A percentile compares a stretch with the other conserved stretches of the same genome.
These are phyloP conservation scores for Nyctalus aviator DNA, from an alignment of 2,797 vertebrate genomes.

Conservation along the genomic window DNA sequence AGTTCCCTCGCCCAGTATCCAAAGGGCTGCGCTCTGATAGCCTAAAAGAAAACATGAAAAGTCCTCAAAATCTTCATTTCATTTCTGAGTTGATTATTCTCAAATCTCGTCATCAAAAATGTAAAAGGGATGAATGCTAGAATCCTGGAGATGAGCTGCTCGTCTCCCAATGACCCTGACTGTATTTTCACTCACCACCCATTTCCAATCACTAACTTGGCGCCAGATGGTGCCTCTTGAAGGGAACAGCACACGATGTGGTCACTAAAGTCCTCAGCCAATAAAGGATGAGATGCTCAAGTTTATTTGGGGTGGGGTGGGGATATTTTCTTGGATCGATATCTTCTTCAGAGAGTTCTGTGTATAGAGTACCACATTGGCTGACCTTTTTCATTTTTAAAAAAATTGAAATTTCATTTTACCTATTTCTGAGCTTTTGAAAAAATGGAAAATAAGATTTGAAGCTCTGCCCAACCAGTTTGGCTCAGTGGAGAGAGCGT, in stretches of 20 bases:
- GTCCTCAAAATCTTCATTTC: neutral
- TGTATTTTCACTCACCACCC: neutral
- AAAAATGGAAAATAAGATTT: constrained; percentile 45
- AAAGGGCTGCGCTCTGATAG: neutral
- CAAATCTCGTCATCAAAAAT: neutral
- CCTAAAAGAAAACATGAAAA: neutral
- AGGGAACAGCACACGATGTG: neutral
- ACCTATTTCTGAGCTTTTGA: constrained; percentile 16
- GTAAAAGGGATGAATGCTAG: neutral
- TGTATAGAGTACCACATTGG: neutral
- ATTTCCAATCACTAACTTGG: neutral
- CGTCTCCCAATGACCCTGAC: neutral
- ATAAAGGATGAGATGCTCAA: neutral
- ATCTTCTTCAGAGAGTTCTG: constrained; percentile 6
- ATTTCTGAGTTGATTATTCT: neutral
- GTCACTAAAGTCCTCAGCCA: neutral
- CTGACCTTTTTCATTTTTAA: neutral
- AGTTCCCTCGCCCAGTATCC: neutral
- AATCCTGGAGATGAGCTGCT: neutral
- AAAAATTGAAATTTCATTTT: neutral
- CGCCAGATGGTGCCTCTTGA: neutral
- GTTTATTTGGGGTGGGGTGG: neutral
- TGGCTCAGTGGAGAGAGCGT: too few relatives aligned
- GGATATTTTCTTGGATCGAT: neutral
- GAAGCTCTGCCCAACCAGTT: neutral